Percentiles rank a stretch among this genome's conserved stretches.
Conservation (phyloP, 92 coral and sea anemone species). For the Plumapathes pennacea region DNA sequence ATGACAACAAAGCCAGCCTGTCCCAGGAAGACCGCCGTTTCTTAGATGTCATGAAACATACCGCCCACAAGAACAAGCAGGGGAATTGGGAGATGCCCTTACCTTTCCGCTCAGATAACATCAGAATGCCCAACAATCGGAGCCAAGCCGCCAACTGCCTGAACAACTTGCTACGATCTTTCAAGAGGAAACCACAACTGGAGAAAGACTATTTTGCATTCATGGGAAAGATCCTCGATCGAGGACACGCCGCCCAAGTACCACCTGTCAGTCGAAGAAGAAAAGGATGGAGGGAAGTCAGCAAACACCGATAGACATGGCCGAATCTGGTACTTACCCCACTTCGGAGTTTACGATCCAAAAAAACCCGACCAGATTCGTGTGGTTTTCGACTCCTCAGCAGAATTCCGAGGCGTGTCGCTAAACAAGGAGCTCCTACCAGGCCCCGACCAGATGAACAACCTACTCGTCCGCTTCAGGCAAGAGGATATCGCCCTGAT, state of each 20-base stretch:
- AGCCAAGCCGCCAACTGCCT: not conserved
- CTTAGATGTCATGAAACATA: conserved; percentile 14
- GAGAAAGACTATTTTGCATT: not conserved
- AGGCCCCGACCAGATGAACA: conserved; percentile 7
- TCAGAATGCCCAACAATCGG: not conserved
- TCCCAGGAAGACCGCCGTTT: conserved; percentile 14
- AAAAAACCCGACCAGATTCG: not conserved
- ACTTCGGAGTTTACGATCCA: not conserved
- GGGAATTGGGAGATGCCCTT: conserved; percentile 39
- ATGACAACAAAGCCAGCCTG: conserved; percentile 15
- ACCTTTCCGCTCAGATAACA: not conserved
- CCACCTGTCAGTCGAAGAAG: too few species aligned
- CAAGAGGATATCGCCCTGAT: conserved; percentile 3
- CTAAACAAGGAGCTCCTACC: not conserved
- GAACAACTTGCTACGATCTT: not conserved
- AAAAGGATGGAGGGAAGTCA: too few species aligned
- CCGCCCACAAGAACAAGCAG: conserved; percentile 3
- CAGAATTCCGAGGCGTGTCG: not conserved
- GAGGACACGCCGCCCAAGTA: conserved; percentile 3
- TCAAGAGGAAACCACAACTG: conserved; percentile 1
- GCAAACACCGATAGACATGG: not conserved
- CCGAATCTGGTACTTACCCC: conserved; percentile 1
- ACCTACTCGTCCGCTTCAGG: not conserved
- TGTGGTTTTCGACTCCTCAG: not conserved
- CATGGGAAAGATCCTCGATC: not conserved